Percentiles rank a stretch among this genome's conserved stretches.
Evolutionary conservation across 1,140 invertebrate genomes (phyloP).

Genomic region (Vanessa atalanta): DNA sequence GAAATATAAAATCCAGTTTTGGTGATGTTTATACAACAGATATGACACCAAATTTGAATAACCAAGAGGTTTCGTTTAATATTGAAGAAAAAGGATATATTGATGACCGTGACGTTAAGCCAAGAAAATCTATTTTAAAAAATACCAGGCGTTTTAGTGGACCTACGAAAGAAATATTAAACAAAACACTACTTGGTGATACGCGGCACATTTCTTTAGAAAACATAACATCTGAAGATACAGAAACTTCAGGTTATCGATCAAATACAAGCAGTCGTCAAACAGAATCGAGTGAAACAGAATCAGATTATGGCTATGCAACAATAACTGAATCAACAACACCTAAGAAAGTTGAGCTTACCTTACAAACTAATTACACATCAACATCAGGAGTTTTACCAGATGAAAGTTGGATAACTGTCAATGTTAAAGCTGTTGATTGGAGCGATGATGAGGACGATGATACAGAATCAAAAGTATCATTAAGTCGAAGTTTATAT

Average conservation of each 20-base stretch:
- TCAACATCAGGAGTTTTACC: conserved; percentile 70
- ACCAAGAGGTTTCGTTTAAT: conserved; percentile 11
- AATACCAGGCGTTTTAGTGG: conserved; percentile 57
- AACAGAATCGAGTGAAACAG: conserved; percentile 79
- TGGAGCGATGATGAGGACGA: conserved; percentile 68
- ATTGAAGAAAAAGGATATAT: conserved; percentile 23
- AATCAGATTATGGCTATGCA: conserved; percentile 82
- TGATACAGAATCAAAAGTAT: conserved; percentile 59
- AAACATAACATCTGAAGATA: conserved; percentile 74
- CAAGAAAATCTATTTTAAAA: conserved; percentile 74
- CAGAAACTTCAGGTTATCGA: conserved; percentile 82
- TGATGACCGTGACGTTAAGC: conserved; percentile 38
- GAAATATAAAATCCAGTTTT: not conserved
- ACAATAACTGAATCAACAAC: conserved; percentile 77
- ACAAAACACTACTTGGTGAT: conserved; percentile 34
- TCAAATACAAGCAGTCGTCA: conserved; percentile 75
- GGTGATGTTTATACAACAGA: conserved; percentile 15
- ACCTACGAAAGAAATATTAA: conserved; percentile 48
- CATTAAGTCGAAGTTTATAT: conserved; percentile 74
- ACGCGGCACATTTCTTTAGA: conserved; percentile 46
- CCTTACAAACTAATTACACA: conserved; percentile 57
- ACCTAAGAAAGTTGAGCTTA: conserved; percentile 71
- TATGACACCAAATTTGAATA: conserved; percentile 13
- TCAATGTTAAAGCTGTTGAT: conserved; percentile 64
- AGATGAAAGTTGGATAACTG: conserved; percentile 72